Base-by-base conservation (phyloP, 2,113 vertebrate genomes). In the Spermophilus dauricus region DNA sequence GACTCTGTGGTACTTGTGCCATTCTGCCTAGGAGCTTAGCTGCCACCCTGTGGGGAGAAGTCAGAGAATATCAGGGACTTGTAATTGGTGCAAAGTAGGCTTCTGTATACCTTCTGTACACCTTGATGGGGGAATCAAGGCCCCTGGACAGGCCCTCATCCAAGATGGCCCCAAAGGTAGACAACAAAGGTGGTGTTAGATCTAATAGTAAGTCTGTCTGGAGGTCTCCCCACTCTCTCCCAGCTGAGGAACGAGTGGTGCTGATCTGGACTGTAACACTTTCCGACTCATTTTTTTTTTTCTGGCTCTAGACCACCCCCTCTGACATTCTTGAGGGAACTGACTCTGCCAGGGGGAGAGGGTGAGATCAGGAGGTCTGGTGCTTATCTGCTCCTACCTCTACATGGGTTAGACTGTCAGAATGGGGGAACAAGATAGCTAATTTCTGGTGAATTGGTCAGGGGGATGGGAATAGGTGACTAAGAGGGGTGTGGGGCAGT, bases 211-310 rank as follows among this genome's bases (percentile, higher is more conserved):
- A 69, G 42, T 72, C 1, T 8, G 34, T 37, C 39, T 69, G n/a
- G 30, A 82, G 61, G 17, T 26, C 53, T 39, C 42, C 56, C 73
- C 48, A n/a, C 84, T 16, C 67, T 53, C 39, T 69, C 93, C 61
- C 73, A 34, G 61, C 63, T 34, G 26, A 45, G 30, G 78, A 45
- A 4, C 18, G 63, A 88, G 22, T 16, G 72, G 30, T 22, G 28
- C 78, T 4, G 39, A 70, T 89, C 67, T 67, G 91, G 58, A 45
- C 39, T 26, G 73, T 42, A 34, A 89, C 16, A 34, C 45, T 94
- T 81, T 65, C 34, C 89, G 86, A 17, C n/a, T 95, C 92, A 65
- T 72, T 90, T 94, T 83, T 80, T 45, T 45, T 82, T 51, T 51
- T 70, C 86, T 12, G 14, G 69, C 78, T 56, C 34, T 26, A 93